phyloP scores from a whole-genome alignment of 2,113 vertebrate genomes.

The Percina caprodes region DNA sequence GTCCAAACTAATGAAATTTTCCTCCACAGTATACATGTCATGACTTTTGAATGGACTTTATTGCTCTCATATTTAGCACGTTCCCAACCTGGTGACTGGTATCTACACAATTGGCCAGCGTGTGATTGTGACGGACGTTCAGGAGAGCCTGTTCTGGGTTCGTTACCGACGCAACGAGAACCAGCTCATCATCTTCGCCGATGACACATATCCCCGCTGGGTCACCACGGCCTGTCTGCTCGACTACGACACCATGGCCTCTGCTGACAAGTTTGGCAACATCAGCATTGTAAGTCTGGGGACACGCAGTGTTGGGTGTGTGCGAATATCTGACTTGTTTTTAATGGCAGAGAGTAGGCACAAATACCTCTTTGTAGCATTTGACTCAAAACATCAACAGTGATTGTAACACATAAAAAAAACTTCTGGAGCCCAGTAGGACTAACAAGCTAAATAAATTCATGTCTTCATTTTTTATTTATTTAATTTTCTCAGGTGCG shows the following conservation, averaged over 20 bases:
- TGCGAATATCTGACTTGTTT: neutral
- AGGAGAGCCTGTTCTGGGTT: conserved; percentile 99
- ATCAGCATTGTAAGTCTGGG: conserved; percentile 89
- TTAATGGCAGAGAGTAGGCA: no score
- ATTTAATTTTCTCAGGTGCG: conserved; percentile 86
- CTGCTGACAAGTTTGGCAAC: conserved; percentile 98
- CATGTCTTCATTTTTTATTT: neutral
- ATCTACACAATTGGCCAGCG: conserved; percentile 96
- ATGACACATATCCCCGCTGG: conserved; percentile 98
- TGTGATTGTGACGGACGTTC: conserved; percentile 94
- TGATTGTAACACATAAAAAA: neutral
- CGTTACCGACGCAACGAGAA: conserved; percentile 97
- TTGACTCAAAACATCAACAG: neutral
- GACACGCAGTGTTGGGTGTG: neutral
- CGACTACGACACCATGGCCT: conserved; percentile 97
- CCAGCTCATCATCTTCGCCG: conserved; percentile 98
- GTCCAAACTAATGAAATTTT: neutral
- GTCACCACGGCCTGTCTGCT: conserved; percentile 95
- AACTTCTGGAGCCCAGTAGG: neutral
- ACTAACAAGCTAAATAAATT: neutral
- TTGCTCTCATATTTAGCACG: conserved; percentile 84
- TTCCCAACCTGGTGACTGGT: conserved; percentile 95
- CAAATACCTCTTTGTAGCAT: neutral
- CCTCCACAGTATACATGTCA: rapidly evolving
- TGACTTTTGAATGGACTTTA: neutral